Base-by-base conservation (phyloP, 2,113 vertebrate genomes). In the Connochaetes taurinus region DNA sequence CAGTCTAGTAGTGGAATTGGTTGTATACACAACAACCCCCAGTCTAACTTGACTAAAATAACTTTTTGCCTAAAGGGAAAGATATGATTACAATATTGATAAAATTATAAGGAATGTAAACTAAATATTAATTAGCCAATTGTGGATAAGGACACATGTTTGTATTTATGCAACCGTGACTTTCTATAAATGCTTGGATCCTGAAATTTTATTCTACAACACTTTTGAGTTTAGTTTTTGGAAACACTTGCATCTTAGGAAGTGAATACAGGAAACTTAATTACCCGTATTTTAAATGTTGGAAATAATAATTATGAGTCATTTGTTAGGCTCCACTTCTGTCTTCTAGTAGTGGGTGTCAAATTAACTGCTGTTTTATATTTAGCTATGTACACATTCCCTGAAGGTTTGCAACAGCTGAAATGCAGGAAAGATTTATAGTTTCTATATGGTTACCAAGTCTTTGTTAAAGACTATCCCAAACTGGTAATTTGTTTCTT, bases 291-390 rank as follows among this genome's bases (percentile, higher is more conserved):
- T 85, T 53, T 55, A 94, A 95, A 90, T 95, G 33, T 52, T 93
- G 40, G 92, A 82, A 96, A 95, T 93, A 97, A 88, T 97, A 93
- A 93, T 96, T 76, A 76, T 96, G 95, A 90, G 55, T 96, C 64
- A 94, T 5, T 94, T 87, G 55, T 76, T 91, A 55, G 40, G 80
- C 92, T 97, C 62, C 55, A 87, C 90, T 94, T 97, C 93, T 97
- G 86, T 87, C 90, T 58, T 91, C 62, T 57, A 47, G 80, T 55
- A 76, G 81, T 97, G 82, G 89, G 82, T 97, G 86, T 97, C 89
- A 94, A 85, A 97, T 96, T 94, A 95, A 85, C 93, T 27, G 15
- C 86, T 53, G 64, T 58, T 96, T 95, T 97, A 95, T 97, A 93
- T 98, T 96, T 96, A 95, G 57, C 52, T 74, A 25, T 80, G 89